Conservation (phyloP, 2,113 vertebrate genomes). For the Geococcyx californianus region DNA sequence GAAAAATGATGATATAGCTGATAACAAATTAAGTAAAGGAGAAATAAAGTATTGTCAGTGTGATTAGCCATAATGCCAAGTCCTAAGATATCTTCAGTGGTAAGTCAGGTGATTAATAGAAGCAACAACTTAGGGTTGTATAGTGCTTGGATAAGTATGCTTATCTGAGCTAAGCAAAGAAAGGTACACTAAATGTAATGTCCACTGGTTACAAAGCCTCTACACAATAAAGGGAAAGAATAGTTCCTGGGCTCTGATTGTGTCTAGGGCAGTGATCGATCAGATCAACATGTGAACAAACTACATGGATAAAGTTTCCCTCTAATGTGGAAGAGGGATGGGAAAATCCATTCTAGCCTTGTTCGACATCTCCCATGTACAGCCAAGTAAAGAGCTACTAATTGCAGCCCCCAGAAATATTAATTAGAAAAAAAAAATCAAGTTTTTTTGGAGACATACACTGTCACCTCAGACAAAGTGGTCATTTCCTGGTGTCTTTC, state of each 20-base stretch:
- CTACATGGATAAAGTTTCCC: background rate
- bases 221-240: background rate
- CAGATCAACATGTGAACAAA: background rate
- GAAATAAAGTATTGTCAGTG: background rate
- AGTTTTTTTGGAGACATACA: background rate
- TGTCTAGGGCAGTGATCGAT: background rate
- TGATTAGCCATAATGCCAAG: background rate
- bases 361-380: background rate
- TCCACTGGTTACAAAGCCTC: background rate
- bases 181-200: background rate
- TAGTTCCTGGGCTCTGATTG: background rate
- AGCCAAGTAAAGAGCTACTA: background rate
- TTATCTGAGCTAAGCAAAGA: background rate
- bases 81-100: background rate
- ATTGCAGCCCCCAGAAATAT: background rate
- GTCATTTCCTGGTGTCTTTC: fast-evolving
- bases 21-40: background rate
- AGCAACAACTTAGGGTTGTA: background rate
- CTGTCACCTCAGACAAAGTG: background rate
- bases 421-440: background rate
- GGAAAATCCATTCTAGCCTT: background rate
- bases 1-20: background rate
- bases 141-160: background rate
- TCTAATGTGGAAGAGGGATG: background rate
- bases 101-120: background rate